Conservation (phyloP, 2,888 invertebrate species). For the Trichogramma evanescens region DNA sequence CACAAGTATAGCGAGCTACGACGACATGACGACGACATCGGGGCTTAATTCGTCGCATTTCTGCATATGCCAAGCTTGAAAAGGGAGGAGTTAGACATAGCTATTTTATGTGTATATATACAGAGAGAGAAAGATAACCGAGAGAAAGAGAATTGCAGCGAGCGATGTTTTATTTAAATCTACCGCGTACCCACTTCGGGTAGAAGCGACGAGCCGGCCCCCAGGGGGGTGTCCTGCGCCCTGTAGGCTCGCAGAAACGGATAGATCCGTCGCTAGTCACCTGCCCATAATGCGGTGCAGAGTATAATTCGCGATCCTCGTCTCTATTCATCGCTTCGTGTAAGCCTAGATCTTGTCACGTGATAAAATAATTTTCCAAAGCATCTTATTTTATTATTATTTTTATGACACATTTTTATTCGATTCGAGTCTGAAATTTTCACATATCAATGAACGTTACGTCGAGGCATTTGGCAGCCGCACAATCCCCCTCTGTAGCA, state of each 20-base stretch:
- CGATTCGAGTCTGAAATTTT: no score
- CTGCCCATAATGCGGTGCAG: conserved; percentile 39
- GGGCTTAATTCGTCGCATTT: conserved; percentile 18
- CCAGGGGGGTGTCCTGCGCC: conserved; percentile 41
- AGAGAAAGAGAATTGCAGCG: conserved; percentile 36
- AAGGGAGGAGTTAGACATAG: no score
- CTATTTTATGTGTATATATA: no score
- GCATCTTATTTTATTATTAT: background rate
- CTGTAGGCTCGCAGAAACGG: no score
- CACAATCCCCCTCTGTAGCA: no score
- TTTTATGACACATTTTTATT: background rate
- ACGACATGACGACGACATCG: background rate
- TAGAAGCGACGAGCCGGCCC: conserved; percentile 25
- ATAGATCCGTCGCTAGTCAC: conserved; percentile 27
- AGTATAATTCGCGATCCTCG: conserved; percentile 43
- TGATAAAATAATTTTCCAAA: background rate
- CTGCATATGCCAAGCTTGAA: background rate
- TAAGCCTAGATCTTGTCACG: background rate
- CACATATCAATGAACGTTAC: no score
- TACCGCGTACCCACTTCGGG: conserved; percentile 36
- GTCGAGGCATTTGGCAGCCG: no score
- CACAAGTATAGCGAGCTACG: no score
- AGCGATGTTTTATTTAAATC: conserved; percentile 45
- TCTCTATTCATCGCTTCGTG: conserved; percentile 15
- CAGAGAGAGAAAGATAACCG: conserved; percentile 4